Conservation (phyloP, 2,113 vertebrate species). For the Pristiophorus japonicus region DNA sequence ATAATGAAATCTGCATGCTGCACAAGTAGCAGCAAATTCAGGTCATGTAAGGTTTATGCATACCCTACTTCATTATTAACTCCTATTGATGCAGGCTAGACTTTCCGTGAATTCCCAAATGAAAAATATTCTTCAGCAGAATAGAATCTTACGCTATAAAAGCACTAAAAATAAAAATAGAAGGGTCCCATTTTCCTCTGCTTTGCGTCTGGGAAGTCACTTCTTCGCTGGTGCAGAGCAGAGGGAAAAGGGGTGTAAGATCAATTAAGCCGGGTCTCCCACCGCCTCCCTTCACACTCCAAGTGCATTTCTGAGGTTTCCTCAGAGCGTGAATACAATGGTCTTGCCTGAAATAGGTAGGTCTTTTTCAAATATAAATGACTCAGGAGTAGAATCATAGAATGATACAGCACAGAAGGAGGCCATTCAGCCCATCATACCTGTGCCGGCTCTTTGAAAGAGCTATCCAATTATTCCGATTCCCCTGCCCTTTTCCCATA, state of each 20-base stretch:
- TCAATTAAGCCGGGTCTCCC: not conserved
- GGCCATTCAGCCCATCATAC: not conserved
- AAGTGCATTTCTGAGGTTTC: too few relatives aligned
- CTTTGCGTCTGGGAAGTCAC: not conserved
- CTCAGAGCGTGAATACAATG: not conserved
- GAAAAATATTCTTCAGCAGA: not conserved
- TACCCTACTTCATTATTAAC: not conserved
- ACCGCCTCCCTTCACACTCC: not conserved
- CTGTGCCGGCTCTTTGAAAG: not conserved
- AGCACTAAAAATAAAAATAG: not conserved
- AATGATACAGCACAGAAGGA: not conserved
- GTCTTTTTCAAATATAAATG: not conserved
- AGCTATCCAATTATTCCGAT: not conserved
- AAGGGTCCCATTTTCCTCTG: not conserved
- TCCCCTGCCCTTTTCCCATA: not conserved
- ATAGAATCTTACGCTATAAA: not conserved
- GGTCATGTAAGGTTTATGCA: slow-evolving; percentile 4
- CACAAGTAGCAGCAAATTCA: not conserved
- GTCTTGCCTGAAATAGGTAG: not conserved
- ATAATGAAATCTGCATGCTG: not conserved
- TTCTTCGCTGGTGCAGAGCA: not conserved
- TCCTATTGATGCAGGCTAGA: not conserved
- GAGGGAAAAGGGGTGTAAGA: not conserved
- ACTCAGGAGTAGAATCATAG: not conserved
- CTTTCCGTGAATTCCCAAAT: not conserved